A percentile compares a stretch with the other conserved stretches of the same genome.
Evolutionary conservation across 2,797 vertebrate species (phyloP).

Genomic region (Eulemur albifrons): DNA sequence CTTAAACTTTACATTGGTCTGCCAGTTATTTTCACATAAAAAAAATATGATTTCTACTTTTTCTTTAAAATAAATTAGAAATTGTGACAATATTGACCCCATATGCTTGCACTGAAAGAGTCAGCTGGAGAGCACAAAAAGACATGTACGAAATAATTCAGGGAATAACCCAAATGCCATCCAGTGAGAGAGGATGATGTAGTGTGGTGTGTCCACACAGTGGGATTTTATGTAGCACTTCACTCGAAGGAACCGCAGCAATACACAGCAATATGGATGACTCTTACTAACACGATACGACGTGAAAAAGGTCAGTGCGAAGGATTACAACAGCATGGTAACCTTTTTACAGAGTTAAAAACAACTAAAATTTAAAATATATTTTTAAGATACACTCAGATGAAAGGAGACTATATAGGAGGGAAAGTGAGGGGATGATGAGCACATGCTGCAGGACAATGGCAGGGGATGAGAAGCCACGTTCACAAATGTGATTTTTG

Average conservation of each 20-base stretch:
- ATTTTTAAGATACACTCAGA: not conserved
- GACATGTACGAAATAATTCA: not conserved
- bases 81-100: not conserved
- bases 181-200: not conserved
- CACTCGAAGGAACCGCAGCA: not conserved
- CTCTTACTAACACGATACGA: not conserved
- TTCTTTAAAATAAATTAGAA: constrained; percentile 17
- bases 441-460: not conserved
- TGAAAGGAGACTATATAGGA: not conserved
- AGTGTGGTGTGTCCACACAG: not conserved
- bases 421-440: not conserved
- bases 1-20: constrained; percentile 8
- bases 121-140: not conserved
- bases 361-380: not conserved
- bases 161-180: not conserved
- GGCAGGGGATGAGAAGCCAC: no score
- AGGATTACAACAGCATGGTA: not conserved
- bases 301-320: not conserved
- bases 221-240: not conserved
- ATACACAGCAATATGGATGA: not conserved
- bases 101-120: not conserved
- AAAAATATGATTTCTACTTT: not conserved
- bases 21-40: constrained; percentile 27
- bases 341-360: not conserved
- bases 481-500: no score